Base-by-base conservation (phyloP, 2,113 vertebrate species). In the Ceuthmochares aereus region DNA sequence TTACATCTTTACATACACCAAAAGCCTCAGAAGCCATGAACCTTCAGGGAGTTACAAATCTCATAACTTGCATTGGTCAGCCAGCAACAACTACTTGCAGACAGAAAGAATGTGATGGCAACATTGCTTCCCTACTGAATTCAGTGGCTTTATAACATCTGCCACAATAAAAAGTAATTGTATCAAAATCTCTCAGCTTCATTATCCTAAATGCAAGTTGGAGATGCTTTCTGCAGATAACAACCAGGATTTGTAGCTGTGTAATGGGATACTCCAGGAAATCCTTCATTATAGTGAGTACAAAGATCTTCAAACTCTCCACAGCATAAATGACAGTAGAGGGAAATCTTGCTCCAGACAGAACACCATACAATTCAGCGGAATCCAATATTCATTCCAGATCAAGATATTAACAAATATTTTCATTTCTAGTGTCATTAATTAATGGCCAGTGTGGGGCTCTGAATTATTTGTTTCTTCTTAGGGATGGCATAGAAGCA, bases 121-220 rank as follows among this genome's bases (percentile, higher is more conserved):
- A 5, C 45, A 26, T 34, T 13, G 19, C 6, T 20, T 4, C 4
- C 26, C 20, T 18, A 3, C 21, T 25, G n/a, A 74, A 66, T 43
- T 43, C 45, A 16, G 8, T 29, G 55, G 34, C n/a, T 4, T 5
- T 14, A 2, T 0, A 3, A 45, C 54, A 73, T 7, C 8, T 70
- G 18, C 13, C n/a, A 47, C 8, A 26, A 3, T 2, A 58, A 6
- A 36, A 18, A 30, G 30, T 15, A 27, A 12, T 27, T 36, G 23
- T 32, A 64, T 49, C 9, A 32, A 66, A 47, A 51, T 1, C 8
- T 64, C 21, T 2, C 20, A 11, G 23, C 60, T 68, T 34, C 30
- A 15, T 40, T 54, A 16, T 2, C 19, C 9, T 73, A 14, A 76
- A 70, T 43, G 32, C 7, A 45, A 64, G 26, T 5, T 81, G 37